Evolutionary conservation across 2,888 invertebrate genomes (phyloP), one percentile per base, ranked within the genome.

Genomic region (Lepidocyrtinus sp.): DNA sequence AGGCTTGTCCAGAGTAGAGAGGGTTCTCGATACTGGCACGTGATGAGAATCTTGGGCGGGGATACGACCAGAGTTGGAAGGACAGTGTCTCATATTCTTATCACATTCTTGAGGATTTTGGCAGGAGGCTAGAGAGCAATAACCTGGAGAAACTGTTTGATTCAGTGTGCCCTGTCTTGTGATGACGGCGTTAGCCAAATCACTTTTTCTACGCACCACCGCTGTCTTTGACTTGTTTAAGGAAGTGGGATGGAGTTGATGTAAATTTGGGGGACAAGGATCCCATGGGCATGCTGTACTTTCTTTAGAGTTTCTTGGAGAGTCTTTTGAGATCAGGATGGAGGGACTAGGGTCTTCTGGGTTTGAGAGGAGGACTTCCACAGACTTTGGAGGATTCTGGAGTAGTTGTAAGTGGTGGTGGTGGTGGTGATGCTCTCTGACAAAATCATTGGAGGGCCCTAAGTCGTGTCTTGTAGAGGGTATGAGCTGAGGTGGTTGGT

Each of bases 131-230:
- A 73, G 45, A 46, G 63, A 67, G 59, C 64, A 70, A 36, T 46
- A 65, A 1, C 61, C 55, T 27, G 73, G 26, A n/a, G 79, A 62
- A 25, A 59, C 21, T 22, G 24, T 21, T n/a, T 36, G 19, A 15
- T 26, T 21, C 25, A 59, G 64, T 7, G 46, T 19, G 1, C 62
- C 70, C 5, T 61, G 68, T 12, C 76, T 19, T 1, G 77, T 77
- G 68, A 84, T 84, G 22, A 84, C 77, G 12, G 85, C 78, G 26
- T 85, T 83, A 1, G 84, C 83, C 65, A 85, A 80, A 67, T 86
- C 86, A 77, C 86, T 86, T 72, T 85, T 86, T 24, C 86, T 70
- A 7, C 86, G 59, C 0, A 85, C 84, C 1, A 86, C 83, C 0
- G 82, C 84, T 1, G 84, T 81, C 55, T 85, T 70, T 5, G 64